Evolutionary conservation across 2,113 vertebrate genomes (phyloP).

Genomic region (Desmodus rotundus): DNA sequence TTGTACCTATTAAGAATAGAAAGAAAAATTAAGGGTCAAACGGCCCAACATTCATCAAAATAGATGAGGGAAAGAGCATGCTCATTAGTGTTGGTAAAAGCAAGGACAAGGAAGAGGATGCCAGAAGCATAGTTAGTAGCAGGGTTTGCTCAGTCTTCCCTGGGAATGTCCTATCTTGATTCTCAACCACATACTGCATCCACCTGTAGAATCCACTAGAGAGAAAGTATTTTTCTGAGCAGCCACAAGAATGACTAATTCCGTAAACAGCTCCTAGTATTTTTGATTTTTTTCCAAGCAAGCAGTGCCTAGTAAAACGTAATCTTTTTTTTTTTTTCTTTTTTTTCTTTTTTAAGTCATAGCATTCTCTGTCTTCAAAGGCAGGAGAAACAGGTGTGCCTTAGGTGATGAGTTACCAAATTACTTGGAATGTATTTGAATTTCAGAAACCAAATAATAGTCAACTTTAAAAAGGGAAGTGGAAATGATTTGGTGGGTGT

Average conservation of each 20-base stretch:
- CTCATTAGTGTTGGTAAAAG: neutral
- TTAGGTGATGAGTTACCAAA: neutral
- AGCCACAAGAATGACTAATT: neutral
- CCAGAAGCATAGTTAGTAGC: fast-evolving
- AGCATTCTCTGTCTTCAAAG: neutral
- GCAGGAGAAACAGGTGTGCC: neutral
- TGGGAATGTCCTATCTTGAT: neutral
- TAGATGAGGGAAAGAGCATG: neutral
- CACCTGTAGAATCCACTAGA: neutral
- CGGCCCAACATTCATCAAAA: neutral
- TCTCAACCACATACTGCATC: neutral
- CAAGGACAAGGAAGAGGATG: neutral
- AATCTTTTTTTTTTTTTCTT: neutral
- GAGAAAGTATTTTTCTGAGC: neutral
- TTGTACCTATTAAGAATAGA: neutral
- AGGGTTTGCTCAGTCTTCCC: neutral
- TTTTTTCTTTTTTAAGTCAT: neutral
- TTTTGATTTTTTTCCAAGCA: neutral
- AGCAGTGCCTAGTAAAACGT: neutral
- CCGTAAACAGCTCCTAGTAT: neutral
- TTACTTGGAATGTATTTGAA: neutral
- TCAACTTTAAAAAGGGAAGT: neutral
- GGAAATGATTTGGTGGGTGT: neutral
- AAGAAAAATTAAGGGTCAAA: neutral
- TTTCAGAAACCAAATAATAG: neutral